Percentiles rank a stretch among this genome's conserved stretches.
Conservation (phyloP, 2,113 vertebrate species). For the Oxygymnocypris stewartii region DNA sequence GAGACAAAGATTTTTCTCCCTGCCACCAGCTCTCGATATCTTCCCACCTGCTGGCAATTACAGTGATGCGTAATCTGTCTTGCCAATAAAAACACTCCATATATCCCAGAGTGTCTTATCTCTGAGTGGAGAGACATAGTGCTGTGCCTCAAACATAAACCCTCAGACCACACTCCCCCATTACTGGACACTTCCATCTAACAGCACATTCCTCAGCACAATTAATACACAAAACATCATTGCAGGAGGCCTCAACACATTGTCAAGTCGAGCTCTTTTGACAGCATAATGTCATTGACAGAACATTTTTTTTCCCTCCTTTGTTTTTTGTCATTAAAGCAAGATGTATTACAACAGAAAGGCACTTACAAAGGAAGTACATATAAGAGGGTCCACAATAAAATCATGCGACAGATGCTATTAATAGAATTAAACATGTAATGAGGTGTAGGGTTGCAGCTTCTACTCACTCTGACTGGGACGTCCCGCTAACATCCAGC, state of each 20-base stretch:
- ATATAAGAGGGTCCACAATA: background rate
- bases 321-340: too few species aligned
- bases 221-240: background rate
- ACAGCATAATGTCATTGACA: background rate
- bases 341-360: too few species aligned
- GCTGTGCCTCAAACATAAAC: conserved; percentile 39
- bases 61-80: conserved; percentile 64
- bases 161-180: conserved; percentile 37
- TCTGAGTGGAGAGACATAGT: conserved; percentile 43
- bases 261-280: background rate
- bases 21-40: conserved; percentile 46
- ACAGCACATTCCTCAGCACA: background rate
- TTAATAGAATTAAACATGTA: background rate
- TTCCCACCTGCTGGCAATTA: conserved; percentile 66
- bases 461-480: conserved; percentile 71
- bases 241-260: background rate
- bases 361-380: background rate
- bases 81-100: conserved; percentile 58
- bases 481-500: conserved; percentile 86
- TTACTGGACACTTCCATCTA: conserved; percentile 6
- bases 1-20: conserved; percentile 55
- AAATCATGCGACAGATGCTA: background rate
- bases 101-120: conserved; percentile 53
- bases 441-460: background rate
- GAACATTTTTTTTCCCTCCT: too few species aligned